phyloP scores from a whole-genome alignment of 2,888 invertebrate species.

The Papilio gigon region DNA sequence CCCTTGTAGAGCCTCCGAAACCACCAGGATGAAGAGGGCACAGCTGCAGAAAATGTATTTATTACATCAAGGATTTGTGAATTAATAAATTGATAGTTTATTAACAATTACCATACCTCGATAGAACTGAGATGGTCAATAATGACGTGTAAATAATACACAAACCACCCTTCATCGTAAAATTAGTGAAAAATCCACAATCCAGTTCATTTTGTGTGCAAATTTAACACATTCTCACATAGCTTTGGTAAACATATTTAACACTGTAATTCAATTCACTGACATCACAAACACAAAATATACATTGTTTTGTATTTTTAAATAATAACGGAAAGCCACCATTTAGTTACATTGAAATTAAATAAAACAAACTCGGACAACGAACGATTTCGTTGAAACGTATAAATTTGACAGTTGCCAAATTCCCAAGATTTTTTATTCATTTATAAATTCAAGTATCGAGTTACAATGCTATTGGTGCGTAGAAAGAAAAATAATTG shows the following conservation, averaged over 20 bases:
- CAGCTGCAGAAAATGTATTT: slow-evolving; percentile 67
- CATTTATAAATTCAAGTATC: slow-evolving; percentile 42
- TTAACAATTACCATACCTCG: slow-evolving; percentile 70
- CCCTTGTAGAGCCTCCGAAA: slow-evolving; percentile 79
- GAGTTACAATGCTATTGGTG: slow-evolving; percentile 54
- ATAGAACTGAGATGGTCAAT: slow-evolving; percentile 83
- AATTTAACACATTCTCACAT: slow-evolving; percentile 71
- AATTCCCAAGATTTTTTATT: slow-evolving; percentile 53
- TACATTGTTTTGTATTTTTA: slow-evolving; percentile 26
- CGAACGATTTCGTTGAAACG: slow-evolving; percentile 58
- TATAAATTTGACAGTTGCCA: slow-evolving; percentile 64
- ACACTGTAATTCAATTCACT: slow-evolving; percentile 39
- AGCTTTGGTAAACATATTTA: slow-evolving; percentile 50
- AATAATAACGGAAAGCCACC: slow-evolving; percentile 42
- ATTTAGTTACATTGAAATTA: slow-evolving; percentile 44
- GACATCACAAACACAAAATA: slow-evolving; percentile 32
- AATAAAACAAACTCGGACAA: slow-evolving; percentile 47
- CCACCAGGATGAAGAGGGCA: slow-evolving; percentile 82
- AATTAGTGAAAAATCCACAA: slow-evolving; percentile 75
- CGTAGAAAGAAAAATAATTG: slow-evolving; percentile 45
- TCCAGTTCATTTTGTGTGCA: slow-evolving; percentile 79
- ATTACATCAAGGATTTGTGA: slow-evolving; percentile 15
- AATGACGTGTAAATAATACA: slow-evolving; percentile 83
- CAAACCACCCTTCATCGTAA: slow-evolving; percentile 84
- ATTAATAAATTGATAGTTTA: slow-evolving; percentile 16